phyloP scores from a whole-genome alignment of 2,888 invertebrate species.

The Syrista parreyssii region DNA sequence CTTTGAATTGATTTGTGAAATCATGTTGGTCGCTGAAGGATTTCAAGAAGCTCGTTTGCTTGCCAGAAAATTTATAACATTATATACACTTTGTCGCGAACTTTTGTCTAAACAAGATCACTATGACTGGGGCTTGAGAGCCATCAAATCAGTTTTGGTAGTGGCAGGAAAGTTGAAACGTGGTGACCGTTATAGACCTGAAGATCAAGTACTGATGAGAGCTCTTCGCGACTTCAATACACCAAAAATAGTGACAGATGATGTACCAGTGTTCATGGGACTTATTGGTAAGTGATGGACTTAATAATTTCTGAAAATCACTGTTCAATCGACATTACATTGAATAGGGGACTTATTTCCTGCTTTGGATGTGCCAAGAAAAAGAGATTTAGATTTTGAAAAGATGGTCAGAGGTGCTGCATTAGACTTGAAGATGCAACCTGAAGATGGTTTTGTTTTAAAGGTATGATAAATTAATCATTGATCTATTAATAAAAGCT shows the following conservation, averaged over 20 bases:
- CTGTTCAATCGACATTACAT: not conserved
- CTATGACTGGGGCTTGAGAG: constrained; percentile 96
- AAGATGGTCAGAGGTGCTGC: constrained; percentile 81
- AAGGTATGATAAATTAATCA: constrained; percentile 69
- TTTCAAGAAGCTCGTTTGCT: constrained; percentile 91
- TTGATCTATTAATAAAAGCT: not conserved
- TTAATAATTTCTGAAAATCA: not conserved
- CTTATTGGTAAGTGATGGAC: constrained; percentile 74
- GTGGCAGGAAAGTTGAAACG: constrained; percentile 92
- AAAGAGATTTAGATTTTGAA: constrained; percentile 87
- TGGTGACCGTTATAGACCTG: constrained; percentile 80
- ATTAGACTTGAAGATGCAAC: constrained; percentile 85
- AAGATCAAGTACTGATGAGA: constrained; percentile 95
- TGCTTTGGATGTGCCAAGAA: constrained; percentile 90
- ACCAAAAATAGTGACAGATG: constrained; percentile 94
- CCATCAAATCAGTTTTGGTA: constrained; percentile 94
- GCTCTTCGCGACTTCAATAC: constrained; percentile 94
- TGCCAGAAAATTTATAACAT: constrained; percentile 93
- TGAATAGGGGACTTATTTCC: constrained; percentile 81
- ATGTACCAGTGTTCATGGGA: constrained; percentile 92
- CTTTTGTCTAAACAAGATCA: constrained; percentile 94
- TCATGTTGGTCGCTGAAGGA: constrained; percentile 96
- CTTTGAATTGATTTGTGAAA: constrained; percentile 95
- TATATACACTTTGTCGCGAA: constrained; percentile 91
- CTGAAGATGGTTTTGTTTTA: constrained; percentile 89